Base-by-base conservation (phyloP, 2,888 invertebrate species). In the Periphyllus acericola region DNA sequence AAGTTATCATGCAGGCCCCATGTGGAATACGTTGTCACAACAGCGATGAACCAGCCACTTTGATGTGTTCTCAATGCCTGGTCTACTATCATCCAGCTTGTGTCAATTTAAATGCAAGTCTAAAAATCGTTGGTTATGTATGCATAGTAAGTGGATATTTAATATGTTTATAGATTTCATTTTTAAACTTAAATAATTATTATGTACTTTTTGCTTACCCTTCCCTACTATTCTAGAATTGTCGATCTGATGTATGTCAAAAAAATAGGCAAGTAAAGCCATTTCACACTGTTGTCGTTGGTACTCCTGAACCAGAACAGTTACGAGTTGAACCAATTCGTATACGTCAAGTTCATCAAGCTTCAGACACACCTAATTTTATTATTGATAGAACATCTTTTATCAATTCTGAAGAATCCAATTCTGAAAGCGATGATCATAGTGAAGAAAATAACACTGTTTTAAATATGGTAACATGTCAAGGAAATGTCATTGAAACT, bases 61-160 rank as follows among this genome's bases (percentile, higher is more conserved):
- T 87, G 75, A 87, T 87, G 87, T 87, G 87, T 81, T 46, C 87
- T 32, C 87, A 87, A 46, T 87, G 87, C 66, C n/a, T 87, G 46
- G 87, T 87, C 60, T 81, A 87, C 32, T 87, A 87, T 81, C 87
- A 87, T 81, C 87, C 87, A 81, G 87, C 87, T 4, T 87, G 87
- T 81, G 87, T 87, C 74, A 80, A 81, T 87, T 66, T 87, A 87
- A 87, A 87, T 87, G 80, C 81, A 46, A 81, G 81, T 75, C 19
- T 87, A 32, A 87, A 87, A 81, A 87, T 87, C 34, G 80, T 87
- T 81, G 87, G 87, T 66, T 87, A 87, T 66, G 66, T 87, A 11
- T 87, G 87, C 32, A 66, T 87, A 72, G 87, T 87, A 81, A 87
- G 87, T 87, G 2, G 14, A 60, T 75, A n/a, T 0, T 76, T 4